A percentile compares a stretch with the other conserved stretches of the same genome.
Conservation (phyloP, 1,140 invertebrate species). For the Paraescarpia echinospica region DNA sequence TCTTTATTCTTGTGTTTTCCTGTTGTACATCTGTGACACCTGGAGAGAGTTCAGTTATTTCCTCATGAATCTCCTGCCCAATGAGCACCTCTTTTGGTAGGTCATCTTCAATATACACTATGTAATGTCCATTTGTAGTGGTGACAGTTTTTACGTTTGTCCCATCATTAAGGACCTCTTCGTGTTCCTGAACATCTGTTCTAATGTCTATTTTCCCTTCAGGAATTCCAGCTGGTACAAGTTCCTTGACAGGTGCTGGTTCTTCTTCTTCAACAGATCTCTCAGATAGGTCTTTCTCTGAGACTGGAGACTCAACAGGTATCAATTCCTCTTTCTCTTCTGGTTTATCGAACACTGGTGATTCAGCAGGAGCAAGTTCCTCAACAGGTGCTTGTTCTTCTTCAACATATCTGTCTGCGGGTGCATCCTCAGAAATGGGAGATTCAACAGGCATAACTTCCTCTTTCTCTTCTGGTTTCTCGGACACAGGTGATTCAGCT, state of each 20-base stretch:
- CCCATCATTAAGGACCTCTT: conserved; percentile 46
- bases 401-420: no score
- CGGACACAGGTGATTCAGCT: not conserved
- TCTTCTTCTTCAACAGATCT: no score
- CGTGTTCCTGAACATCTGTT: conserved; percentile 38
- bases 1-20: not conserved
- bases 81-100: conserved; percentile 14
- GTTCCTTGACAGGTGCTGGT: not conserved
- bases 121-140: not conserved
- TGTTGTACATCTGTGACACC: conserved; percentile 10
- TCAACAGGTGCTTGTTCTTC: no score
- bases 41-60: conserved; percentile 16
- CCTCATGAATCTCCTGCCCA: conserved; percentile 23
- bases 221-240: conserved; percentile 11
- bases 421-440: not conserved
- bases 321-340: no score
- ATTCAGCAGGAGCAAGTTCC: no score
- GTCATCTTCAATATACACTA: not conserved
- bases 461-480: not conserved
- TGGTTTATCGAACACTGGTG: no score
- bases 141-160: conserved; percentile 36
- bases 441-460: not conserved
- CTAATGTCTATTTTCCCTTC: conserved; percentile 46
- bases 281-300: no score
- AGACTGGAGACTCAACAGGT: no score